phyloP scores from a whole-genome alignment of 35 echinoderm and acorn worm genomes.

The Antedon bifida region DNA sequence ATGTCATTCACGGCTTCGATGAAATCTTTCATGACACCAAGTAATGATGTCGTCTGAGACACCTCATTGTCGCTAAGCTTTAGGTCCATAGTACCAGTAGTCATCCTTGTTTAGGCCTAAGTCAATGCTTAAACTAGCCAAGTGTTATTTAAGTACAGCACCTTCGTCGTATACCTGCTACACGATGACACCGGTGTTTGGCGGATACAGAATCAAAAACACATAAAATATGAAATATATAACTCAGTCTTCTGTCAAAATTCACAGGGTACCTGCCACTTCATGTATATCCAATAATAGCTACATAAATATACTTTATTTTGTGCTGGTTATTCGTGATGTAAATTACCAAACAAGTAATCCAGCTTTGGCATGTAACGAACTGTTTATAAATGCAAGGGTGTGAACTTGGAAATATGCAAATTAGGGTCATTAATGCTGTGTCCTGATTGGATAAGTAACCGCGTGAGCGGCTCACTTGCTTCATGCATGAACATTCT shows the following conservation, averaged over 20 bases:
- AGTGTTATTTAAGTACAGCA: no score
- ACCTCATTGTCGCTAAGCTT: slow-evolving; percentile 23
- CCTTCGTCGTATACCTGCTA: no score
- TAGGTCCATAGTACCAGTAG: slow-evolving; percentile 6
- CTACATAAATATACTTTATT: background rate
- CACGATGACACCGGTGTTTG: no score
- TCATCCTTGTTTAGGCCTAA: background rate
- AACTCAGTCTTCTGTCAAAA: background rate
- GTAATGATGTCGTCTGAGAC: slow-evolving; percentile 34
- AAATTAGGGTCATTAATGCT: background rate
- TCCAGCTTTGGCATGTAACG: no score
- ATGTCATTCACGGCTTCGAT: slow-evolving; percentile 94
- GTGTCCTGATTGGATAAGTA: background rate
- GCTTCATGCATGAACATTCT: background rate
- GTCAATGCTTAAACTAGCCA: no score
- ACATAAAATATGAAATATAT: no score
- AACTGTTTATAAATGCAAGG: background rate
- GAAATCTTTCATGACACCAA: slow-evolving; percentile 89
- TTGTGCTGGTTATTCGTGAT: background rate
- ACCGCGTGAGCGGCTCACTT: background rate
- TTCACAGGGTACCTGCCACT: background rate
- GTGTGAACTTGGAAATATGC: background rate
- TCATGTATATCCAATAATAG: background rate
- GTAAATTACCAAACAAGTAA: background rate
- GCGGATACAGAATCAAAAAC: no score